Percentiles rank a stretch among this genome's conserved stretches.
Evolutionary conservation across 2,113 vertebrate species (phyloP).

Genomic region (Aplodontia rufa): DNA sequence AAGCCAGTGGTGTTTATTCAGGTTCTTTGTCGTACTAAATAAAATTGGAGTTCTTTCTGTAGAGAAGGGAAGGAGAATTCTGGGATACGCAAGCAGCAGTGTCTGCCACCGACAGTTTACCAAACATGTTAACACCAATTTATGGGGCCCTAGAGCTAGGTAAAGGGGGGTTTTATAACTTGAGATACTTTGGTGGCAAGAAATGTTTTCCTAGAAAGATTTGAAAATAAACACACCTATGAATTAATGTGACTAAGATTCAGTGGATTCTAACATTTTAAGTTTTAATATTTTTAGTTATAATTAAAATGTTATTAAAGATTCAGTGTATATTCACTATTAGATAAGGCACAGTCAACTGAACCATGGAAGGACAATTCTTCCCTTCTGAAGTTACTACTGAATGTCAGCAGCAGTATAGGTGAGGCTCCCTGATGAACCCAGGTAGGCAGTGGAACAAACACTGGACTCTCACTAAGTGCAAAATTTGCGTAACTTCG

Average conservation of each 20-base stretch:
- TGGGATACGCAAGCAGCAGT: background rate
- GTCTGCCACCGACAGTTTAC: background rate
- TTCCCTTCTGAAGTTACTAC: background rate
- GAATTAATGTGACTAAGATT: background rate
- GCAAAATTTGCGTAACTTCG: background rate
- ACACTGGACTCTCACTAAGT: background rate
- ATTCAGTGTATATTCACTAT: background rate
- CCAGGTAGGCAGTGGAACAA: background rate
- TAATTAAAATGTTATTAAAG: background rate
- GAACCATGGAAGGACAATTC: background rate
- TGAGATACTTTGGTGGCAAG: background rate
- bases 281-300: conserved; percentile 25
- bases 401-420: background rate
- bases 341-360: background rate
- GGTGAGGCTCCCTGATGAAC: background rate
- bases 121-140: background rate
- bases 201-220: background rate
- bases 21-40: background rate
- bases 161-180: background rate
- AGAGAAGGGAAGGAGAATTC: background rate
- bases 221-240: background rate
- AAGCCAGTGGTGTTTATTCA: background rate
- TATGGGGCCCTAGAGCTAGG: background rate
- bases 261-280: background rate
- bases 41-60: background rate